These are phyloP conservation scores for Macaria liturata DNA, from an alignment of 2,888 invertebrate species.

Conservation along the genomic window DNA sequence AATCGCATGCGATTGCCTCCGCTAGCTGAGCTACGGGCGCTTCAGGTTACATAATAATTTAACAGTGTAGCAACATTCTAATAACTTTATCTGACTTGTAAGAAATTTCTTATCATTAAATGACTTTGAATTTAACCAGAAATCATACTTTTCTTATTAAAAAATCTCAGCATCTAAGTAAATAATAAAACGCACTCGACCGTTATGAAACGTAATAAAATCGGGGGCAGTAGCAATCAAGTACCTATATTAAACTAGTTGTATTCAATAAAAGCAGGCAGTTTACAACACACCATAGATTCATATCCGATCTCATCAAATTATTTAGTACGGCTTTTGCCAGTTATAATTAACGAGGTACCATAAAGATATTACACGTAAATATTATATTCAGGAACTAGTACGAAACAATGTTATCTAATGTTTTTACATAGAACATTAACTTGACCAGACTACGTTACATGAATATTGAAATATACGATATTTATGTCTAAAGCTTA, in stretches of 20 bases:
- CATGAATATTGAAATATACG: no score
- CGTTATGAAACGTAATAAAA: constrained; percentile 14
- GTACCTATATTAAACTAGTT: constrained; percentile 16
- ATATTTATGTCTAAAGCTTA: no score
- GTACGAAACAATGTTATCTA: background rate
- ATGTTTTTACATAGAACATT: no score
- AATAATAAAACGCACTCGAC: constrained; percentile 16
- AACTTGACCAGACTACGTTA: no score
- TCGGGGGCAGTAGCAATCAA: constrained; percentile 12
- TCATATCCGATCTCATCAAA: constrained; percentile 4
- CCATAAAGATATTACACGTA: background rate
- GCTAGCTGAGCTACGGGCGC: no score
- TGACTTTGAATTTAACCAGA: no score
- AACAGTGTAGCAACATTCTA: no score
- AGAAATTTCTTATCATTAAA: no score
- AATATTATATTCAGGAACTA: background rate
- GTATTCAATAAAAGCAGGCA: constrained; percentile 17
- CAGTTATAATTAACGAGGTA: background rate
- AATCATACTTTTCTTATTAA: no score
- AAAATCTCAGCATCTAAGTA: constrained; percentile 5
- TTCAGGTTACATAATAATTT: no score
- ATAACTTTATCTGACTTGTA: no score
- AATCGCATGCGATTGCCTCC: no score
- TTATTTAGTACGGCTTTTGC: background rate
- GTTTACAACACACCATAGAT: constrained; percentile 15